Conservation (phyloP, 2,888 invertebrate species). For the Margaritifera margaritifera region DNA sequence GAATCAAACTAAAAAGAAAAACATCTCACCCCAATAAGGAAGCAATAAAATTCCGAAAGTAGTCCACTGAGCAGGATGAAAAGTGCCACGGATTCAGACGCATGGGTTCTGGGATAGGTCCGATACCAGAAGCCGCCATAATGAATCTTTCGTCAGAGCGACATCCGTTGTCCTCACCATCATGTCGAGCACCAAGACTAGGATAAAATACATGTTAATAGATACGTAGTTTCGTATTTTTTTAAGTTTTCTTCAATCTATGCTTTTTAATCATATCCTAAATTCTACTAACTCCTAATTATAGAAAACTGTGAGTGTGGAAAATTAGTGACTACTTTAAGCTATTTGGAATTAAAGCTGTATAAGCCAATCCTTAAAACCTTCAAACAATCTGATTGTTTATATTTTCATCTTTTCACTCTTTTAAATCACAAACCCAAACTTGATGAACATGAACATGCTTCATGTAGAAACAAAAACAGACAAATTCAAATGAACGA, state of each 20-base stretch:
- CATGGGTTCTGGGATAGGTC: constrained; percentile 30
- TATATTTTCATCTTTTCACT: too few relatives aligned
- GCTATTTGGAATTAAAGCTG: too few relatives aligned
- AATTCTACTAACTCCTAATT: too few relatives aligned
- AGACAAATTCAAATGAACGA: too few relatives aligned
- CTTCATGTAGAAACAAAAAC: too few relatives aligned
- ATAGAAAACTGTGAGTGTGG: too few relatives aligned
- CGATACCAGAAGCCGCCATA: constrained; percentile 52
- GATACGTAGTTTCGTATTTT: neutral
- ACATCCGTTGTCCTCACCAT: constrained; percentile 55
- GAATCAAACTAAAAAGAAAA: neutral
- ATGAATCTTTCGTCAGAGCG: constrained; percentile 47
- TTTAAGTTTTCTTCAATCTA: neutral
- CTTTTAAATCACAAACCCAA: too few relatives aligned
- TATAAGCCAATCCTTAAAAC: too few relatives aligned
- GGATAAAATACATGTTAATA: constrained; percentile 1
- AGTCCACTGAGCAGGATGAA: constrained; percentile 47
- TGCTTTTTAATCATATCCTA: too few relatives aligned
- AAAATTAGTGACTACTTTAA: too few relatives aligned
- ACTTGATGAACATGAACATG: too few relatives aligned
- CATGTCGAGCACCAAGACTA: constrained; percentile 58
- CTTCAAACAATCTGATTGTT: too few relatives aligned
- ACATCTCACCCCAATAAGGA: constrained; percentile 21
- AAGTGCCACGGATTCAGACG: constrained; percentile 54
- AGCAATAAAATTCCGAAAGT: constrained; percentile 36